Base-by-base conservation (phyloP, 2,113 vertebrate species). In the Catagonus wagneri region DNA sequence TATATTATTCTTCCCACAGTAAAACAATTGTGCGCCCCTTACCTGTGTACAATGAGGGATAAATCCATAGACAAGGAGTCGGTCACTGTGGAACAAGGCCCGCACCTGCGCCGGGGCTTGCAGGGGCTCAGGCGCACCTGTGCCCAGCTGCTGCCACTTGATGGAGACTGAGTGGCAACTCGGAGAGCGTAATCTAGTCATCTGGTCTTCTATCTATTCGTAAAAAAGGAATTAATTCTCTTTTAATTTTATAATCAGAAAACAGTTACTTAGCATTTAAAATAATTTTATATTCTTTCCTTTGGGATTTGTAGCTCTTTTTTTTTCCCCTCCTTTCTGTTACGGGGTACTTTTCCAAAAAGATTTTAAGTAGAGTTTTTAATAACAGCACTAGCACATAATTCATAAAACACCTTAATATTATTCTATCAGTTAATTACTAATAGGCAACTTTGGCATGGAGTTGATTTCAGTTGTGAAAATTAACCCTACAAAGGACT, bases 1-100 rank as follows among this genome's bases (percentile, higher is more conserved):
- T 7, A 4, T 3, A 25, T 36, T 25, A 12, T 58, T 85, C 63
- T 39, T 36, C 27, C 76, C 23, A 5, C 1, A 54, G 10, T 22
- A 17, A n/a, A 78, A 71, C 10, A 13, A 22, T 0, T 6, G 2
- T 8, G 10, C 12, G 10, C 27, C 61, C 50, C 83, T 68, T 97
- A 99, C 99, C 99, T 99, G 99, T 27, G 99, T 99, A 94, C 99
- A 99, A 83, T 99, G 98, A 12, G 98, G 98, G 76, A 99, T 98
- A 12, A 99, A 99, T 76, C 99, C 99, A 2, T 99, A 99, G 23
- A 99, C 98, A 36, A 99, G 98, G 29, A 99, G 98, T 60, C 98
- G 98, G 36, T 99, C 98, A 7, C 98, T 96, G 12, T 92, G 98
- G 97, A 99, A 99, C 65, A 99, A 97, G 61, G 99, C 98, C 1